These are phyloP conservation scores for Oreohelix idahoensis DNA, from an alignment of 1,140 invertebrate genomes.

Conservation along the genomic window DNA sequence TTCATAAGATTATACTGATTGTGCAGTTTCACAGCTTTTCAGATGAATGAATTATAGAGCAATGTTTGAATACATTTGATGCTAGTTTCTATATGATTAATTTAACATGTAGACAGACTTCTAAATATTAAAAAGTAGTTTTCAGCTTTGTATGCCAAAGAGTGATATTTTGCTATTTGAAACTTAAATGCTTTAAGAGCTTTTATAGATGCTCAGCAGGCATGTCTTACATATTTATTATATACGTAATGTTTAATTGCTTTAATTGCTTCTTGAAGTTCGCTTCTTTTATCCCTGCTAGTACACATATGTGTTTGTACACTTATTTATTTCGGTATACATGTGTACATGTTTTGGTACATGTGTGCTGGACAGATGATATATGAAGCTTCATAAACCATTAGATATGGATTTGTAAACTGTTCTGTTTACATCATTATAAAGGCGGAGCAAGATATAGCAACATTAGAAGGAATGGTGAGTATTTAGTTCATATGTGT, in stretches of 20 bases:
- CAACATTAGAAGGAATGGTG: slow-evolving; percentile 84
- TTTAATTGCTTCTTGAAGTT: background rate
- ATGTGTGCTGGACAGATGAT: no score
- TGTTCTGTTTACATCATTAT: no score
- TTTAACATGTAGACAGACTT: no score
- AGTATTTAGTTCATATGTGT: slow-evolving; percentile 53
- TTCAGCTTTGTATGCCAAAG: background rate
- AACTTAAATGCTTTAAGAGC: background rate
- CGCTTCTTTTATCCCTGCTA: background rate
- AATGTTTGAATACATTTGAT: no score
- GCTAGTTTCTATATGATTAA: no score
- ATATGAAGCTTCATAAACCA: no score
- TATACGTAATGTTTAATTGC: background rate
- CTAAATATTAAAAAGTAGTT: no score
- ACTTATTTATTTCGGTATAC: background rate
- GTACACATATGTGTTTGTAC: background rate
- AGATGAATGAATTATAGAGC: no score
- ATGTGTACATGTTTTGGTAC: no score
- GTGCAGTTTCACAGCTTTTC: no score
- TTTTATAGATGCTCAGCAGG: background rate
- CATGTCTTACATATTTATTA: background rate
- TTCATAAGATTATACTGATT: no score
- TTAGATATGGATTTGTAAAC: no score
- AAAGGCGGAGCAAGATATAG: slow-evolving; percentile 96
- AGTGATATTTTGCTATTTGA: background rate